Conservation (phyloP, 1,140 invertebrate species). For the Littorina saxatilis region DNA sequence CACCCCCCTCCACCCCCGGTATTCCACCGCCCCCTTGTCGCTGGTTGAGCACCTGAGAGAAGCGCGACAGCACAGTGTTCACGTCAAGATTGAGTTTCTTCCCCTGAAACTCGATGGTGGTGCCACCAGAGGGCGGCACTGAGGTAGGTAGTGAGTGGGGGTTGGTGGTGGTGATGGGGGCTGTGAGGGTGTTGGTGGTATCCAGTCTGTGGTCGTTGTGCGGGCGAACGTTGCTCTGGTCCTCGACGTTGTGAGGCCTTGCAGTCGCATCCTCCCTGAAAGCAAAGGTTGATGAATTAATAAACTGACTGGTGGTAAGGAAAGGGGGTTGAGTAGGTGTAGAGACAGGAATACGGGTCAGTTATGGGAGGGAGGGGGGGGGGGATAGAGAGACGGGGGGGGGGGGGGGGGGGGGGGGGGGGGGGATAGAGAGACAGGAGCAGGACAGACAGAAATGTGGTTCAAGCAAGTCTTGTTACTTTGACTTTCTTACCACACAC, state of each 20-base stretch:
- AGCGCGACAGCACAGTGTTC: constrained; percentile 58
- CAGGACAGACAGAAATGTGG: too few relatives aligned
- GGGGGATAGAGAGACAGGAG: too few relatives aligned
- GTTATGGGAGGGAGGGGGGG: too few relatives aligned
- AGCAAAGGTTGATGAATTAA: too few relatives aligned
- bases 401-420: too few relatives aligned
- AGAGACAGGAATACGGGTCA: too few relatives aligned
- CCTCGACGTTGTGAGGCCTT: neutral
- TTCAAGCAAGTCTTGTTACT: too few relatives aligned
- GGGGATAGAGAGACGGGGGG: too few relatives aligned
- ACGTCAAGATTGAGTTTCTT: constrained; percentile 56
- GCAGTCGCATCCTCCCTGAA: neutral
- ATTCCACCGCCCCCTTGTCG: constrained; percentile 33
- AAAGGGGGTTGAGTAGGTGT: too few relatives aligned
- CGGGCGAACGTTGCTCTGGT: neutral
- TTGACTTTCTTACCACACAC: too few relatives aligned
- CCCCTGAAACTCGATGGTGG: constrained; percentile 29
- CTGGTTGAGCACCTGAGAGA: constrained; percentile 55
- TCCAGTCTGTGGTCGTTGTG: neutral
- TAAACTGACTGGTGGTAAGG: too few relatives aligned
- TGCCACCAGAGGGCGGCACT: neutral
- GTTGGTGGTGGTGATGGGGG: neutral
- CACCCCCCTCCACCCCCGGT: constrained; percentile 8
- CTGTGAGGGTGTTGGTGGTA: neutral
- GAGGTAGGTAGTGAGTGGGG: constrained; percentile 1